Evolutionary conservation across 2,113 vertebrate species (phyloP).

Genomic region (Ursus arctos): DNA sequence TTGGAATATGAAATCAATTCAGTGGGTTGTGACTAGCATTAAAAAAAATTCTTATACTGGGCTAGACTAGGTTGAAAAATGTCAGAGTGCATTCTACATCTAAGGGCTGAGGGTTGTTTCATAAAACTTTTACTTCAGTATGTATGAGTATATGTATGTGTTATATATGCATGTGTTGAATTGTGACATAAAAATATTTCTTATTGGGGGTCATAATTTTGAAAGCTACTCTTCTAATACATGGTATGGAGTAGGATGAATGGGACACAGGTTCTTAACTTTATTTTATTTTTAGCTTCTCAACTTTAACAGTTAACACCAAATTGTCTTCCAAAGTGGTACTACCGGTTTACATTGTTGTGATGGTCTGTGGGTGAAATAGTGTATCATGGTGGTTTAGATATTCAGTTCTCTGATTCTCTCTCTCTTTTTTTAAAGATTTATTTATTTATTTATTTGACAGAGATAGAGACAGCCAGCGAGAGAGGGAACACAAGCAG

Average conservation of each 20-base stretch:
- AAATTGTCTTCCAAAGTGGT: background rate
- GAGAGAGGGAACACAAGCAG: too few relatives aligned
- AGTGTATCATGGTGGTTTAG: background rate
- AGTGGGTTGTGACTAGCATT: background rate
- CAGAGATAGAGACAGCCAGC: too few relatives aligned
- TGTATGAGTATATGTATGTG: background rate
- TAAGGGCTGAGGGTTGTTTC: background rate
- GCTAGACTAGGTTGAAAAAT: background rate
- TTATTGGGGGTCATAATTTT: background rate
- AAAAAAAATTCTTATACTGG: background rate
- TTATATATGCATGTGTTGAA: background rate
- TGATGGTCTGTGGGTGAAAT: background rate
- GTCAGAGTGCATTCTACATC: background rate
- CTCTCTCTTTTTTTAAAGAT: too few relatives aligned
- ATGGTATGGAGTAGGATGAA: constrained; percentile 4
- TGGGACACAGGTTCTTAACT: background rate
- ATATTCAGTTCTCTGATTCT: background rate
- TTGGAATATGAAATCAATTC: background rate
- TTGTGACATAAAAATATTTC: background rate
- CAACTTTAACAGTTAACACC: background rate
- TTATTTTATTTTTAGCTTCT: background rate
- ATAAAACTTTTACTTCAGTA: background rate
- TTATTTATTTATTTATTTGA: too few relatives aligned
- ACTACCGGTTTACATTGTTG: background rate
- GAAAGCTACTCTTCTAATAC: background rate